phyloP scores from a whole-genome alignment of 2,888 invertebrate genomes.

The Invenusta paracnida region DNA sequence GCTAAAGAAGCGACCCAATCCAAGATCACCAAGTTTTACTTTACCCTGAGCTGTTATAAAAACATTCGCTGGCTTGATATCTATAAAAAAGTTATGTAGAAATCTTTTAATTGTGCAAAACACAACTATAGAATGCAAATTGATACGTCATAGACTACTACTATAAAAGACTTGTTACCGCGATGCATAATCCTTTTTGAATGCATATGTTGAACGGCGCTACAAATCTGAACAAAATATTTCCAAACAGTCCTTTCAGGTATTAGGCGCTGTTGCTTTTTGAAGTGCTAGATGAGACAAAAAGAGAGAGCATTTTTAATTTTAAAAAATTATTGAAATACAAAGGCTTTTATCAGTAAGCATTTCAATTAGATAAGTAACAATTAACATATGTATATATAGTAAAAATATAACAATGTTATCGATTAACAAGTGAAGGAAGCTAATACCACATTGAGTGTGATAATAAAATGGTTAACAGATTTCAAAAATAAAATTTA shows the following conservation, averaged over 20 bases:
- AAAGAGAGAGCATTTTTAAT: neutral
- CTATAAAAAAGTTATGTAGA: constrained; percentile 64
- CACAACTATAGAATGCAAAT: no score
- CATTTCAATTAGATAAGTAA: no score
- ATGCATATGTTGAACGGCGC: constrained; percentile 68
- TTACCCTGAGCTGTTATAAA: constrained; percentile 69
- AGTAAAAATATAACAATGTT: no score
- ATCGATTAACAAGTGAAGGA: no score
- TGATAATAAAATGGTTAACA: no score
- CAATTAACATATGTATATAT: no score
- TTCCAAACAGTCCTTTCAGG: constrained; percentile 68
- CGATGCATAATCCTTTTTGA: constrained; percentile 67
- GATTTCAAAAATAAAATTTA: no score
- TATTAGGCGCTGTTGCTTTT: constrained; percentile 64
- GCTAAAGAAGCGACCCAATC: constrained; percentile 66
- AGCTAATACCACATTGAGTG: no score
- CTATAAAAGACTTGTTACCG: constrained; percentile 58
- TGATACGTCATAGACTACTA: no score
- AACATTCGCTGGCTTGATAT: constrained; percentile 74
- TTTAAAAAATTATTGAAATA: no score
- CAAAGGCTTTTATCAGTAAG: no score
- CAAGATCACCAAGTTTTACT: constrained; percentile 72
- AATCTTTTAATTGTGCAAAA: no score
- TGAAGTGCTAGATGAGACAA: constrained; percentile 61
- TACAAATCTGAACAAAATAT: constrained; percentile 67